These are phyloP conservation scores for Elanus axillaris DNA, from an alignment of 2,113 vertebrate species.

Conservation along the genomic window DNA sequence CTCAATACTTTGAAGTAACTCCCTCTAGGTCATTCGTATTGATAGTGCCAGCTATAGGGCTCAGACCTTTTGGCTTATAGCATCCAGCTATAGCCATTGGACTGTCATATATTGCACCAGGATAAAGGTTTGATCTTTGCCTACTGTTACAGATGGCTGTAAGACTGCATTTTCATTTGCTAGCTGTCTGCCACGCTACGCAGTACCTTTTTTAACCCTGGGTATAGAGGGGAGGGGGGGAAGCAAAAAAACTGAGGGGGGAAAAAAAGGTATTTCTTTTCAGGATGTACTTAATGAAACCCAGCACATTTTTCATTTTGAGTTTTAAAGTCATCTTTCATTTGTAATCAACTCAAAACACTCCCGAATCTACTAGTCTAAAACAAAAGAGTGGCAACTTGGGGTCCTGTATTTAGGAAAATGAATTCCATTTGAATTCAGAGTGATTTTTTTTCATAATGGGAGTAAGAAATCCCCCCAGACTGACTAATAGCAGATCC, in stretches of 20 bases:
- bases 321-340: conserved; percentile 3
- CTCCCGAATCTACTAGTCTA: not conserved
- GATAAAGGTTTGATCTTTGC: not conserved
- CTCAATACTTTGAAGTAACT: not conserved
- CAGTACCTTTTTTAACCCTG: not conserved
- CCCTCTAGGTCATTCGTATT: not conserved
- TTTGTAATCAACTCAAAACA: not conserved
- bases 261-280: not conserved
- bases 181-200: not conserved
- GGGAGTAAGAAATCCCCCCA: conserved; percentile 33
- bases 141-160: not conserved
- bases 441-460: conserved; percentile 2
- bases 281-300: not conserved
- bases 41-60: not conserved
- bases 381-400: not conserved
- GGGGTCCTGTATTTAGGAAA: not conserved
- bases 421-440: conserved; percentile 30
- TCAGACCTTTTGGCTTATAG: not conserved
- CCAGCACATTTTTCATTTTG: not conserved
- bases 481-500: conserved; percentile 27
- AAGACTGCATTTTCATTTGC: not conserved
- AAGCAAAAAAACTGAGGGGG: not conserved
- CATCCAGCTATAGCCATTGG: not conserved
- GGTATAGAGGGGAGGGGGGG: not conserved
- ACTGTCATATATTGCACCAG: not conserved